phyloP scores from a whole-genome alignment of 35 echinoderm and acorn worm species.

The Lytechinus variegatus region DNA sequence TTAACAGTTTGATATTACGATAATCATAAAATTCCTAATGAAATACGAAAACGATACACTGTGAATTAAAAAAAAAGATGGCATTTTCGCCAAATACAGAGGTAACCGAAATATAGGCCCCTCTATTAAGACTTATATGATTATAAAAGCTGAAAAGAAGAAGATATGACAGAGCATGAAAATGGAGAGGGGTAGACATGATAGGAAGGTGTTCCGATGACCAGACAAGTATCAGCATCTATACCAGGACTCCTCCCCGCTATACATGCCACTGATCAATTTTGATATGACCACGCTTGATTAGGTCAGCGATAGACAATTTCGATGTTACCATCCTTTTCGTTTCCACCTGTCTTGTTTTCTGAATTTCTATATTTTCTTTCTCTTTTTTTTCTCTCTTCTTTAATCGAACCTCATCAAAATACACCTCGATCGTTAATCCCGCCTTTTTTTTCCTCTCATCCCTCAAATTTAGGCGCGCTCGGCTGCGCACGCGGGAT shows the following conservation, averaged over 20 bases:
- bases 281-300: constrained; percentile 47
- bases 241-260: background rate
- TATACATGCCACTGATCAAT: constrained; percentile 24
- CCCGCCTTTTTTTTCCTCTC: background rate
- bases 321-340: constrained; percentile 40
- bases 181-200: background rate
- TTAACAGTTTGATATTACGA: too few species aligned
- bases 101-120: too few species aligned
- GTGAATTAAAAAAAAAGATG: background rate
- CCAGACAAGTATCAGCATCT: constrained; percentile 1
- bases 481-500: background rate
- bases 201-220: background rate
- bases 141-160: background rate
- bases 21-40: too few species aligned
- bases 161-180: constrained; percentile 3
- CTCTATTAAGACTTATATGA: background rate
- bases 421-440: constrained; percentile 39
- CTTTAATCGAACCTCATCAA: constrained; percentile 28
- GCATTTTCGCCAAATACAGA: background rate
- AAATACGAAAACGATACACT: too few species aligned
- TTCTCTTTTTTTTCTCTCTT: background rate
- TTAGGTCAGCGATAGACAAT: constrained; percentile 37
- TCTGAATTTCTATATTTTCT: constrained; percentile 55
- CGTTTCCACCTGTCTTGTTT: constrained; percentile 45
- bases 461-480: background rate